Conservation (phyloP, 2,113 vertebrate species). For the Pheucticus melanocephalus region DNA sequence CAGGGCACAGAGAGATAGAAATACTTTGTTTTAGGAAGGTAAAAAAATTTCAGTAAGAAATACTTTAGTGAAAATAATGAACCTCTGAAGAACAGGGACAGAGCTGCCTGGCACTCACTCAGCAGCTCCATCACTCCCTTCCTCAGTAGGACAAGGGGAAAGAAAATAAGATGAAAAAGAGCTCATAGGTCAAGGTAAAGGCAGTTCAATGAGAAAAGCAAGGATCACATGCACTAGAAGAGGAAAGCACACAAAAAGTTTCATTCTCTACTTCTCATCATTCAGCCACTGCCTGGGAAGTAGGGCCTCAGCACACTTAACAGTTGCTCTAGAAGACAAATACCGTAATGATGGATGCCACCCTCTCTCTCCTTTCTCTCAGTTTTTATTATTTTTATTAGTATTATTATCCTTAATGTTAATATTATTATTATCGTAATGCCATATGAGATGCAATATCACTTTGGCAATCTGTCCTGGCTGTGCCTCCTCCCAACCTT, state of each 20-base stretch:
- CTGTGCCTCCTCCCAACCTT: not conserved
- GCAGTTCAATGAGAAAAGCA: not conserved
- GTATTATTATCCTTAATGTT: not conserved
- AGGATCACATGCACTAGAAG: not conserved
- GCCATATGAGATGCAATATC: not conserved
- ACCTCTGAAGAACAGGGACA: not conserved
- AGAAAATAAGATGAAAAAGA: not conserved
- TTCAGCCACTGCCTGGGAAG: not conserved
- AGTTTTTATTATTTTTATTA: not conserved
- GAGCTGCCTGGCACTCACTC: not conserved
- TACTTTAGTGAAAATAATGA: not conserved
- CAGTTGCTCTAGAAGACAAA: not conserved
- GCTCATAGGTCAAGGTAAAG: not conserved
- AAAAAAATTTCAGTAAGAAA: not conserved
- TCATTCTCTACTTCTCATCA: not conserved
- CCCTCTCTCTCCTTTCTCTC: not conserved
- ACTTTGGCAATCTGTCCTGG: not conserved
- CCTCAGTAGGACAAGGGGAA: not conserved
- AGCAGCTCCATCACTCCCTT: rapidly evolving
- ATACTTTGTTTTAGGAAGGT: not conserved
- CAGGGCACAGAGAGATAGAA: not conserved
- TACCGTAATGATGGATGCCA: rapidly evolving
- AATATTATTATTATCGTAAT: not conserved
- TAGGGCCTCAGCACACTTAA: not conserved
- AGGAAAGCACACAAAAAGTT: not conserved